phyloP scores from a whole-genome alignment of 2,797 vertebrate species.

The Ceryle rudis region DNA sequence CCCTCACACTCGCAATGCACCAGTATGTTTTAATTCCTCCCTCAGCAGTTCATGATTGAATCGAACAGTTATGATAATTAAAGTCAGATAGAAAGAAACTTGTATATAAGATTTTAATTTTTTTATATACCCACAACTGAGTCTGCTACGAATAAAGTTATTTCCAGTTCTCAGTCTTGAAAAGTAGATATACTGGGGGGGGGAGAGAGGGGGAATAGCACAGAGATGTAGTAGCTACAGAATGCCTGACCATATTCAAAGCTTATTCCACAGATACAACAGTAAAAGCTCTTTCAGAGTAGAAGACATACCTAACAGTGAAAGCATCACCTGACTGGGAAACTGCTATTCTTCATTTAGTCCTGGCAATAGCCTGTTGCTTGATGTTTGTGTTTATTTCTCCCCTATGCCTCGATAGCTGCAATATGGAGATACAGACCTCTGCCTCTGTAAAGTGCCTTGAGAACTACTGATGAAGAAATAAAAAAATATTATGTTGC shows the following conservation, averaged over 20 bases:
- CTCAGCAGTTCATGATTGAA: neutral
- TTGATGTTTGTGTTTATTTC: neutral
- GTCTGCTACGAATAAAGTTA: neutral
- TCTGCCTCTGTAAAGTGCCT: neutral
- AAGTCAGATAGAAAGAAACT: neutral
- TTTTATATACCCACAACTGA: neutral
- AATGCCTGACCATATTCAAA: neutral
- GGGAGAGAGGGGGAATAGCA: neutral
- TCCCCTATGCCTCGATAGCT: neutral
- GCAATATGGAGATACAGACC: neutral
- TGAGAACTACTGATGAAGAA: neutral
- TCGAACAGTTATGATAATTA: neutral
- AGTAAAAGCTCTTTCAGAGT: neutral
- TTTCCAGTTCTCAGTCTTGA: neutral
- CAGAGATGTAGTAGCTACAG: neutral
- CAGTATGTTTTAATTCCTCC: neutral
- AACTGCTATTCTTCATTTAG: neutral
- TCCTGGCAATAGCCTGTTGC: neutral
- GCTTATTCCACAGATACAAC: neutral
- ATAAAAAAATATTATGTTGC: neutral
- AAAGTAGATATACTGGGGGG: neutral
- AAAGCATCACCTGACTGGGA: neutral
- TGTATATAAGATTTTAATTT: neutral
- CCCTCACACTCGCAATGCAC: neutral
- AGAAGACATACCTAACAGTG: neutral